Base-by-base conservation (phyloP, 2,113 vertebrate species). In the Chaetorhynchus papuensis region DNA sequence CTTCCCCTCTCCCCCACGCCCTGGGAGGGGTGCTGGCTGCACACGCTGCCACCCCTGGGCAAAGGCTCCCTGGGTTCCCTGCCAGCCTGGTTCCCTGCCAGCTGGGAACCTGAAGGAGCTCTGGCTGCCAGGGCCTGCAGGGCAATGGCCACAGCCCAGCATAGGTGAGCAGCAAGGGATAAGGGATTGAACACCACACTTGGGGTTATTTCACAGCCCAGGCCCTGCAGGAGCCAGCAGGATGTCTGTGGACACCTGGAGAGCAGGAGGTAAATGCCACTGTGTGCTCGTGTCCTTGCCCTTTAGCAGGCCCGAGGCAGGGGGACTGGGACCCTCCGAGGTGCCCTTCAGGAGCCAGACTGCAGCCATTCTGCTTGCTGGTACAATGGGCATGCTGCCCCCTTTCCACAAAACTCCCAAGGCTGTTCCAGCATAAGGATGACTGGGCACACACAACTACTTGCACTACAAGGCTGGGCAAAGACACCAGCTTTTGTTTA, bases 41-140 rank as follows among this genome's bases (percentile, higher is more conserved):
- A n/a, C 39, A 49, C 5, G 0, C 6, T 39, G 42, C 2, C 7
- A 7, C 5, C 22, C 30, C 70, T 9, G 49, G 60, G 33, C n/a
- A 20, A 33, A 53, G 39, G 47, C 57, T 47, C 35, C 53, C 65
- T 79, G 49, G n/a, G n/a, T n/a, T n/a, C n/a, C n/a, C n/a, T n/a
- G n/a, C n/a, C n/a, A n/a, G n/a, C n/a, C n/a, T n/a, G n/a, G n/a
- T n/a, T n/a, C n/a, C n/a, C n/a, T 52, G 37, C 35, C 2, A 2
- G 26, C 37, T 17, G 31, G 60, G 41, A 61, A 28, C 21, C 17
- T 20, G 44, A 7, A 17, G 59, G 64, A 50, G 45, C 61, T 37
- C 42, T 53, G 72, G 15, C 33, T 87, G n/a, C 54, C 64, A 44
- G 66, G 18, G 35, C 30, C 53, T n/a, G 12, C 31, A 39, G 83